Conservation (phyloP, 2,113 vertebrate species). For the Myanophis thanlyinensis region DNA sequence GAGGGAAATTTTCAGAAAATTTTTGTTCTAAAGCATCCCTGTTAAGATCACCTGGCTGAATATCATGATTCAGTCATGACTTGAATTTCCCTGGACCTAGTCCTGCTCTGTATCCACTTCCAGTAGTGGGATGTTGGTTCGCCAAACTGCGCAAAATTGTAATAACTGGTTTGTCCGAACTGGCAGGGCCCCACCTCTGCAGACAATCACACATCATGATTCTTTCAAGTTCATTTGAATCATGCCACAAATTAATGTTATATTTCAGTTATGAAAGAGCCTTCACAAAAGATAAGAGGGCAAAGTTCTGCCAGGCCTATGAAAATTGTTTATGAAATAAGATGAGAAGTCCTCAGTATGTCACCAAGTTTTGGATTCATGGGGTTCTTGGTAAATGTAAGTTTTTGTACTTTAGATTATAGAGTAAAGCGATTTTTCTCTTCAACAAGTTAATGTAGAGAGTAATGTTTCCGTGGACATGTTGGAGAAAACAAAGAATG, state of each 20-base stretch:
- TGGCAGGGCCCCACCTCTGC: too few species aligned
- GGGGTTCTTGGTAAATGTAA: background rate
- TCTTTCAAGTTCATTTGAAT: background rate
- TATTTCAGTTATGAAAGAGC: background rate
- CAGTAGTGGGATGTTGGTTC: too few species aligned
- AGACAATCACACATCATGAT: background rate
- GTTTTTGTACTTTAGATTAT: background rate
- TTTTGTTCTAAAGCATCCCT: background rate
- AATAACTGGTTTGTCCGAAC: too few species aligned
- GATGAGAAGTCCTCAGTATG: background rate
- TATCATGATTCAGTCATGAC: background rate
- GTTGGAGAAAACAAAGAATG: background rate
- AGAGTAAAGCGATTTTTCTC: background rate
- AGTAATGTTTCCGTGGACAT: background rate
- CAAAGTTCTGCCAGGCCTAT: too few species aligned
- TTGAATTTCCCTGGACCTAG: background rate
- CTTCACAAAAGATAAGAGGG: background rate
- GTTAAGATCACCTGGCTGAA: background rate
- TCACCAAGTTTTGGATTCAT: background rate
- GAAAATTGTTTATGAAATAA: background rate
- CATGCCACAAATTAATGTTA: background rate
- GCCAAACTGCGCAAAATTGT: too few species aligned
- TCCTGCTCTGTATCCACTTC: too few species aligned
- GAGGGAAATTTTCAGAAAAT: background rate
- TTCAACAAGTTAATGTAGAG: background rate